phyloP scores from a whole-genome alignment of 2,797 vertebrate species.

The Poecile montanus region DNA sequence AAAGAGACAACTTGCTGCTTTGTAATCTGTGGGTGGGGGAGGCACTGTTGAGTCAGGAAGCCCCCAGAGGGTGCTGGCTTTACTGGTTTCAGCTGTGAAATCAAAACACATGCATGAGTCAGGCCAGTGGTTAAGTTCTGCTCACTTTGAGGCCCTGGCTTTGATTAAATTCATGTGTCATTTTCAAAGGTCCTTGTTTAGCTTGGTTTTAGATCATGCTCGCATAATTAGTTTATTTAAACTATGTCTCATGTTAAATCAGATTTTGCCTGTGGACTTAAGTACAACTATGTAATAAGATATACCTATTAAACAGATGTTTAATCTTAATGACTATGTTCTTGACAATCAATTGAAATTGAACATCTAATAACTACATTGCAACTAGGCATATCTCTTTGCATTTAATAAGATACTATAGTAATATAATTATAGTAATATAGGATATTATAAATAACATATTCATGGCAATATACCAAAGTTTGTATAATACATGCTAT shows the following conservation, averaged over 20 bases:
- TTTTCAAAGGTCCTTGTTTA: slow-evolving; percentile 77
- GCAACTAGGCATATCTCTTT: slow-evolving; percentile 71
- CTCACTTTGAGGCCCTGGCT: slow-evolving; percentile 75
- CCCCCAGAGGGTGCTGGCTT: slow-evolving; percentile 55
- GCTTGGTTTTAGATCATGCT: slow-evolving; percentile 78
- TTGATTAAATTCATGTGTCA: slow-evolving; percentile 82
- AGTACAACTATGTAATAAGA: slow-evolving; percentile 80
- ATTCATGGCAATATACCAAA: slow-evolving; percentile 48
- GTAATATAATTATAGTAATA: slow-evolving; percentile 65
- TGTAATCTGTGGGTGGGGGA: slow-evolving; percentile 48
- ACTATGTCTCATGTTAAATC: slow-evolving; percentile 81
- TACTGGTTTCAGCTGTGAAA: slow-evolving; percentile 73
- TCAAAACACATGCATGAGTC: slow-evolving; percentile 62
- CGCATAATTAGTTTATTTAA: slow-evolving; percentile 84
- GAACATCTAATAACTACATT: slow-evolving; percentile 77
- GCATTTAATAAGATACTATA: slow-evolving; percentile 70
- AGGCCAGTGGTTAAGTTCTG: slow-evolving; percentile 71
- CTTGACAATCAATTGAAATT: slow-evolving; percentile 79
- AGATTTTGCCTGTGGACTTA: slow-evolving; percentile 78
- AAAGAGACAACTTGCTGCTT: slow-evolving; percentile 56
- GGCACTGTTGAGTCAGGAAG: slow-evolving; percentile 44
- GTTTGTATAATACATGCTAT: slow-evolving; percentile 26
- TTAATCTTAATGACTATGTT: slow-evolving; percentile 79
- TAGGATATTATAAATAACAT: slow-evolving; percentile 56
- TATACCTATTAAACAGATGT: slow-evolving; percentile 83